Evolutionary conservation across 1,140 invertebrate species (phyloP).

Genomic region (Caerostris extrusa): DNA sequence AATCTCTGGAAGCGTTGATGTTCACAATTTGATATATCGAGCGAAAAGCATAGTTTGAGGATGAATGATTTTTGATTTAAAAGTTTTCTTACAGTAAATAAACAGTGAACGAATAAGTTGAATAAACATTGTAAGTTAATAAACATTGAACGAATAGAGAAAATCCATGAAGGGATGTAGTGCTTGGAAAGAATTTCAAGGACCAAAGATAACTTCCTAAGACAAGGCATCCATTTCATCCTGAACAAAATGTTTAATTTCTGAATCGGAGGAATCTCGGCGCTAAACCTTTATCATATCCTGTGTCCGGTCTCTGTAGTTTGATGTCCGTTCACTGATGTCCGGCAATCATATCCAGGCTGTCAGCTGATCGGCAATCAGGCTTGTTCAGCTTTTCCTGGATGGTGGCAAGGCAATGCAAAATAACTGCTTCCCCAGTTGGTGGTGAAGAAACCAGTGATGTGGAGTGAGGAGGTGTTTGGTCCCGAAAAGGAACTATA

Average conservation of each 20-base stretch:
- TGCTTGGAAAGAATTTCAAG: not conserved
- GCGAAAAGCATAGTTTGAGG: too few relatives aligned
- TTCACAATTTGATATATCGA: too few relatives aligned
- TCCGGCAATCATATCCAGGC: slow-evolving; percentile 49
- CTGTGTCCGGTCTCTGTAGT: slow-evolving; percentile 71
- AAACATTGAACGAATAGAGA: too few relatives aligned
- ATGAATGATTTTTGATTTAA: too few relatives aligned
- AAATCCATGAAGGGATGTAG: too few relatives aligned
- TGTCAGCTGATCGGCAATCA: slow-evolving; percentile 74
- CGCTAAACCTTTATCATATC: slow-evolving; percentile 76
- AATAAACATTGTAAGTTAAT: too few relatives aligned
- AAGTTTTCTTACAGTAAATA: too few relatives aligned
- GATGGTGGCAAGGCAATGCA: not conserved
- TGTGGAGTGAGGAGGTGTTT: not conserved
- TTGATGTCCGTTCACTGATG: slow-evolving; percentile 67
- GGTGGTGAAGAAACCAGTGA: slow-evolving; percentile 35
- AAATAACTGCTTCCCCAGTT: not conserved
- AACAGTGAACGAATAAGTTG: too few relatives aligned
- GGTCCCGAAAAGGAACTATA: slow-evolving; percentile 65
- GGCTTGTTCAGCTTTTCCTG: slow-evolving; percentile 69
- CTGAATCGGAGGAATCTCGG: slow-evolving; percentile 56
- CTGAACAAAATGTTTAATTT: slow-evolving; percentile 35
- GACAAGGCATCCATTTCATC: slow-evolving; percentile 12
- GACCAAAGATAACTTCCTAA: slow-evolving; percentile 13
- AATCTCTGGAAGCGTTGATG: too few relatives aligned